These are phyloP conservation scores for Diadema setosum DNA, from an alignment of 35 echinoderm and acorn worm genomes.

Conservation along the genomic window DNA sequence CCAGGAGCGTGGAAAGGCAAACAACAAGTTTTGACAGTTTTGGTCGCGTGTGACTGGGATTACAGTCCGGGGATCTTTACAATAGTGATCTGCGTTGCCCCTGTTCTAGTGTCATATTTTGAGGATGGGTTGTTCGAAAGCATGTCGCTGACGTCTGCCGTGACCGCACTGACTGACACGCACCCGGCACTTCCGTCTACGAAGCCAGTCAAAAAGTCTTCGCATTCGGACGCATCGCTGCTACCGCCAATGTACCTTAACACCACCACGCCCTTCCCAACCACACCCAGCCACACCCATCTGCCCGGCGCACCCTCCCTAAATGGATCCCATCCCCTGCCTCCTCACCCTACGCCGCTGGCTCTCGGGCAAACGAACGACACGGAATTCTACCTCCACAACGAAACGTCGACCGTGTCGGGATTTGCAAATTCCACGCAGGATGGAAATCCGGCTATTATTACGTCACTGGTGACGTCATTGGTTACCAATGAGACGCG, in stretches of 20 bases:
- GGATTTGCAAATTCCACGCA: not conserved
- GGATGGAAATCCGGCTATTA: not conserved
- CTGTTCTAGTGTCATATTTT: too few species aligned
- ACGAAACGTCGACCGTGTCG: not conserved
- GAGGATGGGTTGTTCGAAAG: too few species aligned
- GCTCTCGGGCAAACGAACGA: not conserved
- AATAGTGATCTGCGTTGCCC: too few species aligned
- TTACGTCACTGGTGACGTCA: slow-evolving; percentile 8
- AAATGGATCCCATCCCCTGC: not conserved
- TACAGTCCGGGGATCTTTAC: too few species aligned
- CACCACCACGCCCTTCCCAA: not conserved
- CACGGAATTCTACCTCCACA: not conserved
- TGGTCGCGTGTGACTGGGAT: too few species aligned
- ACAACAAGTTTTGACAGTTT: too few species aligned
- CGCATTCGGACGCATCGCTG: not conserved
- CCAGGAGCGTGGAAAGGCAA: too few species aligned
- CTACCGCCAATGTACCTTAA: not conserved
- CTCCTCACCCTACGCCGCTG: not conserved
- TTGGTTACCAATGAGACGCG: not conserved
- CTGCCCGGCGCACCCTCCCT: not conserved
- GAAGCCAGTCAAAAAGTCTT: too few species aligned
- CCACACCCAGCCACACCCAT: not conserved
- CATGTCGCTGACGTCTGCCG: too few species aligned
- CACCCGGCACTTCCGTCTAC: too few species aligned
- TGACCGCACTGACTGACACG: too few species aligned